Conservation (phyloP, 2,113 vertebrate species). For the Antechinus stuartii region DNA sequence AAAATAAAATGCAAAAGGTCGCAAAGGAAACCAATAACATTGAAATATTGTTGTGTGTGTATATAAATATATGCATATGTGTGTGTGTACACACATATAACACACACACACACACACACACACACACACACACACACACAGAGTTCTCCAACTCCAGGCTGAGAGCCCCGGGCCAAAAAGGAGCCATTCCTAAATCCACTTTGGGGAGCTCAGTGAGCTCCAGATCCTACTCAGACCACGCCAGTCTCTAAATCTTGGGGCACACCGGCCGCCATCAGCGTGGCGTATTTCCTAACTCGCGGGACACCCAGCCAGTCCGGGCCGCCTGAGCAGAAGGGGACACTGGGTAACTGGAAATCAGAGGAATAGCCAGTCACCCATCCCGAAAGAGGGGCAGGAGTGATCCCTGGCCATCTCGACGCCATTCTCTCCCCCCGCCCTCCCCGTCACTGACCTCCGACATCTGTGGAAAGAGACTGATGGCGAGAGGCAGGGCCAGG, state of each 20-base stretch:
- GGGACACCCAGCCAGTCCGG: neutral
- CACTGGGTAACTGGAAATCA: too few species aligned
- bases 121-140: neutral
- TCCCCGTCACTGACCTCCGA: constrained; percentile 89
- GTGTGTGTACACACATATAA: too few species aligned
- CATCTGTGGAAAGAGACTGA: constrained; percentile 97
- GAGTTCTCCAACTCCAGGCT: neutral
- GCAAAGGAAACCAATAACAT: too few species aligned
- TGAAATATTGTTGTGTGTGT: neutral
- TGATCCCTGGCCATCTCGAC: neutral
- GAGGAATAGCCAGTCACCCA: neutral
- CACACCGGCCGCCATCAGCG: neutral
- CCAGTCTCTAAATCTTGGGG: neutral
- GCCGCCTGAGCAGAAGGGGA: too few species aligned
- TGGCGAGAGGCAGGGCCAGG: constrained; percentile 94
- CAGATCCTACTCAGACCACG: neutral
- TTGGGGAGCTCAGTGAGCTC: neutral
- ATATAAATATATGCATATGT: neutral
- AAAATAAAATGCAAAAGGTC: neutral
- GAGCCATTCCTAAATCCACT: neutral
- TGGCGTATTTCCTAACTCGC: neutral
- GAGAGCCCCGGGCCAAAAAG: neutral
- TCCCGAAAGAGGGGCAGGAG: neutral
- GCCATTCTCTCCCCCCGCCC: neutral
- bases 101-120: too few species aligned